Percentiles rank a stretch among this genome's conserved stretches.
Conservation (phyloP, 2,888 invertebrate genomes). For the Phrixothrix hirtus region DNA sequence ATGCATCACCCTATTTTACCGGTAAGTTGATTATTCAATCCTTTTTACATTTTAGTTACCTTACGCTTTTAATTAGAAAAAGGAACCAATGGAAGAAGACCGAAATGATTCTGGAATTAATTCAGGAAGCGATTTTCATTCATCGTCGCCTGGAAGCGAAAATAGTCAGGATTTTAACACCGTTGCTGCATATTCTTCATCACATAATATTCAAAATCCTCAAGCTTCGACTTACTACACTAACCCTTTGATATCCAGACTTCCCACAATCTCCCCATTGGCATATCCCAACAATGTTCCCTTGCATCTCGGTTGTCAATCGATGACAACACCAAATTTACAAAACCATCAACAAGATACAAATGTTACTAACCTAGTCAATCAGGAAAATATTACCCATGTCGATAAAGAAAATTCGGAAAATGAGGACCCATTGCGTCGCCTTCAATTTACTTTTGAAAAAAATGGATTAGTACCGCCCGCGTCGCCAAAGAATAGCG, state of each 20-base stretch:
- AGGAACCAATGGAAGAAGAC: constrained; percentile 57
- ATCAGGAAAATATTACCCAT: neutral
- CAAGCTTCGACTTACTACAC: constrained; percentile 13
- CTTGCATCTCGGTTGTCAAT: constrained; percentile 3
- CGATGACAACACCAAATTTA: neutral
- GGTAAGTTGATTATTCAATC: constrained; percentile 39
- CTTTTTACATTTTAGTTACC: constrained; percentile 3
- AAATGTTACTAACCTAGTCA: neutral
- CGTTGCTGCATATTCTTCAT: constrained; percentile 9
- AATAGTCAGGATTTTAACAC: constrained; percentile 39
- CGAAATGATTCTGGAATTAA: constrained; percentile 64
- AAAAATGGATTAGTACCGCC: constrained; percentile 40
- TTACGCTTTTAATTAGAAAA: constrained; percentile 57
- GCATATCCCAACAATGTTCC: constrained; percentile 39
- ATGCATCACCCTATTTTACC: constrained; percentile 40
- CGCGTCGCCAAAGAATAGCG: constrained; percentile 40
- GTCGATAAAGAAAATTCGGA: constrained; percentile 15
- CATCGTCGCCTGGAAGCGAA: constrained; percentile 64
- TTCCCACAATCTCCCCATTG: constrained; percentile 10
- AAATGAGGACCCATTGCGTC: constrained; percentile 46
- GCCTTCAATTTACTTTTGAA: constrained; percentile 51
- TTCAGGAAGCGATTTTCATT: constrained; percentile 66
- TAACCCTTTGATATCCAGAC: constrained; percentile 4
- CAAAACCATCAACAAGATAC: constrained; percentile 1
- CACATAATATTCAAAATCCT: constrained; percentile 20